Evolutionary conservation across 1,140 invertebrate species (phyloP).

Genomic region (Drosophila watanabei): DNA sequence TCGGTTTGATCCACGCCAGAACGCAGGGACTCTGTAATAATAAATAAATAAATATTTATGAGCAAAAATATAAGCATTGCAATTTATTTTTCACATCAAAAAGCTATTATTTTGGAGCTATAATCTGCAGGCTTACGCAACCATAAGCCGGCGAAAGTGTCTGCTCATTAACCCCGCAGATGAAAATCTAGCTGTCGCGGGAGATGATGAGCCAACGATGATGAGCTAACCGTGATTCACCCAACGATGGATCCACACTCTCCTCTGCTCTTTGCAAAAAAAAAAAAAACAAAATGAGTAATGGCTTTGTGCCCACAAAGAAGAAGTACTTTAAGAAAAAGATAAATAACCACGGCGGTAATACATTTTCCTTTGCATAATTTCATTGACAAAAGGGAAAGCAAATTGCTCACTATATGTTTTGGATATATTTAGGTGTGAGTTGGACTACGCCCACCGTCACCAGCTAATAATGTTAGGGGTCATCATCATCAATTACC

Average conservation of each 20-base stretch:
- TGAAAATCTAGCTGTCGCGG: conserved; percentile 26
- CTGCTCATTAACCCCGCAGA: conserved; percentile 17
- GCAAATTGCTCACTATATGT: conserved; percentile 28
- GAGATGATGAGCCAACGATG: conserved; percentile 44
- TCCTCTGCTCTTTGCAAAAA: background rate
- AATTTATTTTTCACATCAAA: background rate
- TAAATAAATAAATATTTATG: background rate
- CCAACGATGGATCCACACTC: conserved; percentile 14
- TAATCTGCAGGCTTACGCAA: conserved; percentile 11
- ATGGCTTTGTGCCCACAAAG: conserved; percentile 36
- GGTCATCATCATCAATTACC: conserved; percentile 43
- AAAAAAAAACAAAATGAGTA: conserved; percentile 47
- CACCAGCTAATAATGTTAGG: conserved; percentile 26
- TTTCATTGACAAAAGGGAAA: conserved; percentile 67
- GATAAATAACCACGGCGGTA: conserved; percentile 17
- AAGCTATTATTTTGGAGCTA: background rate
- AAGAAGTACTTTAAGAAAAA: background rate
- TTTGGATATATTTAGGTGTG: conserved; percentile 10
- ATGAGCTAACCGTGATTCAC: conserved; percentile 55
- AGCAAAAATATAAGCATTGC: background rate
- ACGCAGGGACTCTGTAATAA: conserved; percentile 66
- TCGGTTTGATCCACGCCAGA: conserved; percentile 68
- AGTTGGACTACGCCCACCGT: conserved; percentile 26
- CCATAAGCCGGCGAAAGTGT: conserved; percentile 29
- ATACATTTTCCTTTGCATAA: conserved; percentile 50